These are phyloP conservation scores for Hypena proboscidalis DNA, from an alignment of 2,888 invertebrate species.

Conservation along the genomic window DNA sequence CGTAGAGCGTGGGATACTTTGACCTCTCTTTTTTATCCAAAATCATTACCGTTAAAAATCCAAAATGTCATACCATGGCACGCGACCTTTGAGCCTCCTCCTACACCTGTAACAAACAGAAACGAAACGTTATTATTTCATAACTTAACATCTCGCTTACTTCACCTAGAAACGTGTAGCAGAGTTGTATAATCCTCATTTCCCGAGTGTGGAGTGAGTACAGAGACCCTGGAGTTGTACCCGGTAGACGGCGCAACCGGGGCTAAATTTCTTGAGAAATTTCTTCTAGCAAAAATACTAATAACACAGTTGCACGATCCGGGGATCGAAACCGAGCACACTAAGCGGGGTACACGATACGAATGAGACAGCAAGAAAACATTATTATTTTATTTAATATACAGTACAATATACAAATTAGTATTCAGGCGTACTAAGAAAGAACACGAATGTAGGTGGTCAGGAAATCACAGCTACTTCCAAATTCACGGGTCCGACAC, in stretches of 20 bases:
- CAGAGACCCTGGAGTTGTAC: too few relatives aligned
- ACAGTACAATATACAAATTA: constrained; percentile 35
- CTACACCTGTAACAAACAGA: constrained; percentile 63
- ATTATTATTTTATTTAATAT: constrained; percentile 24
- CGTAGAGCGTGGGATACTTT: not conserved
- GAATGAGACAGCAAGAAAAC: constrained; percentile 38
- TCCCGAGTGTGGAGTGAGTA: too few relatives aligned
- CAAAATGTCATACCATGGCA: constrained; percentile 50
- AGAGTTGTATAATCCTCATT: too few relatives aligned
- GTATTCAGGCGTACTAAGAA: constrained; percentile 31
- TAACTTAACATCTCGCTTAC: too few relatives aligned
- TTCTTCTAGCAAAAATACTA: too few relatives aligned
- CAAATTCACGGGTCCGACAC: constrained; percentile 36
- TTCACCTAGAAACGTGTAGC: too few relatives aligned
- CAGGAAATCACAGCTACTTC: constrained; percentile 45
- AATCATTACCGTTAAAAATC: constrained; percentile 26
- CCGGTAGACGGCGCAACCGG: too few relatives aligned
- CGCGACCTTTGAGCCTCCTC: constrained; percentile 48
- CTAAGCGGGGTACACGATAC: too few relatives aligned
- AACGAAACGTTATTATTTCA: constrained; percentile 28
- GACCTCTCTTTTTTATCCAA: not conserved
- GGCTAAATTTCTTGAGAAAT: too few relatives aligned
- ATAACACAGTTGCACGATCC: too few relatives aligned
- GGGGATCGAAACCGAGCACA: too few relatives aligned
- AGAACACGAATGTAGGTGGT: constrained; percentile 38